Evolutionary conservation across 64 coral and sea anemone species (phyloP), one percentile per base, ranked within the genome.

Genomic region (Hydrozoanthus tunicans): DNA sequence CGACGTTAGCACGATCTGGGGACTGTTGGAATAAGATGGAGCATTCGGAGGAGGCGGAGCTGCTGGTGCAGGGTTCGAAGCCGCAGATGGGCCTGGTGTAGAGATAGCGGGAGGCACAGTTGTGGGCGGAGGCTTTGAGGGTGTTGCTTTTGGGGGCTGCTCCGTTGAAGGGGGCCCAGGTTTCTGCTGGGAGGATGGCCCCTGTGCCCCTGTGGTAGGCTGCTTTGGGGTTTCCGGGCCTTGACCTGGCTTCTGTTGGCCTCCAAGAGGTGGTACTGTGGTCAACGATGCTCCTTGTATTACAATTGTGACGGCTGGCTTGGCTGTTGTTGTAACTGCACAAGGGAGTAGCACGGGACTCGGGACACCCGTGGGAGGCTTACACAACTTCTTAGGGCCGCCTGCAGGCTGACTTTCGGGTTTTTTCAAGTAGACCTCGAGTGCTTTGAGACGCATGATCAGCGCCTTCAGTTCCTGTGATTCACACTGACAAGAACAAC

Each of bases 281-380:
- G 83, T 88, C 59, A 32, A 15, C 6, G 84, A 57, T 15, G 68
- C 84, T 59, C 84, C 84, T 25, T 88, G 84, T 58, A 88, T 88
- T 60, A 88, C 61, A 25, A 88, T 88, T 8, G 84, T 88, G 11
- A 88, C 69, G 23, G 84, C 84, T 20, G 84, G 84, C 51, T 88
- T 88, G 2, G 55, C 20, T 61, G 84, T 88, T 88, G 84, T 88
- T 23, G 51, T 20, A 9, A 72, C 67, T 9, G 68, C 10, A 53
- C 83, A 86, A 64, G 83, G 83, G 23, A 73, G n/a, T n/a, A 66
- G 53, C 11, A 58, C 52, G 59, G 53, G 65, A 43, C 58, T 81
- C 8, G 79, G 79, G 56, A 2, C n/a, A 7, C 14, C 17, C 5
- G 66, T 15, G 23, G 53, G 12, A 5, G 53, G 66, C 51, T 86